Evolutionary conservation across 2,113 vertebrate genomes (phyloP).

Genomic region (Ornithorhynchus anatinus): DNA sequence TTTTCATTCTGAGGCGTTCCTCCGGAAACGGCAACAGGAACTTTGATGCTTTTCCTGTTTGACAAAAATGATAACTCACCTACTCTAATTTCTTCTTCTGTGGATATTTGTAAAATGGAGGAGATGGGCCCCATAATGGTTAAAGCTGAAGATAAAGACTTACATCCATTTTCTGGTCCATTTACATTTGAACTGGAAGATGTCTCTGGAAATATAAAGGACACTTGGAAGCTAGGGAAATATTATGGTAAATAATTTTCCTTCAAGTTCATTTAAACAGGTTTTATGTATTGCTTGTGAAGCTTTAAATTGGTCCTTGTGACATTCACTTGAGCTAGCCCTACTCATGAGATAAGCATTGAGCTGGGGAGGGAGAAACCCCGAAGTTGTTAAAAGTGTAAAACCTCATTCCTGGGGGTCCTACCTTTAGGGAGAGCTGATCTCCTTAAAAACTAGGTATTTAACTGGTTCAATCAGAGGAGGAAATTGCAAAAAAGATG

Average conservation of each 20-base stretch:
- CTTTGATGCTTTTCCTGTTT: slow-evolving; percentile 67
- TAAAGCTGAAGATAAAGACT: slow-evolving; percentile 53
- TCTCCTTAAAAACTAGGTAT: too few relatives aligned
- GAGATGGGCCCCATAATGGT: slow-evolving; percentile 33
- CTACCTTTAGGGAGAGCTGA: too few relatives aligned
- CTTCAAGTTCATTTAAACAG: not conserved
- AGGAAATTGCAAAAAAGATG: too few relatives aligned
- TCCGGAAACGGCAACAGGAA: slow-evolving; percentile 66
- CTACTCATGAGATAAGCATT: too few relatives aligned
- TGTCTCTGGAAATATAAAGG: slow-evolving; percentile 8
- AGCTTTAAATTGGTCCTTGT: too few relatives aligned
- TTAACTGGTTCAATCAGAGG: too few relatives aligned
- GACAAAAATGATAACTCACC: slow-evolving; percentile 76
- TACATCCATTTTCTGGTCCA: slow-evolving; percentile 62
- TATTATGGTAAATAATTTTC: slow-evolving; percentile 33
- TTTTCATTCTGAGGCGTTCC: slow-evolving; percentile 65
- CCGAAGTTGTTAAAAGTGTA: too few relatives aligned
- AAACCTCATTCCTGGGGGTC: too few relatives aligned
- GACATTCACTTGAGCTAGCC: too few relatives aligned
- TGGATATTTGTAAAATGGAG: slow-evolving; percentile 66
- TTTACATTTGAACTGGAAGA: slow-evolving; percentile 70
- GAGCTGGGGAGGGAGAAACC: too few relatives aligned
- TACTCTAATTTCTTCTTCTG: slow-evolving; percentile 17
- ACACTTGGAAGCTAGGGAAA: slow-evolving; percentile 68
- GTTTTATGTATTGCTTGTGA: not conserved